Conservation (phyloP, 2,113 vertebrate species). For the Perca schrenkii region DNA sequence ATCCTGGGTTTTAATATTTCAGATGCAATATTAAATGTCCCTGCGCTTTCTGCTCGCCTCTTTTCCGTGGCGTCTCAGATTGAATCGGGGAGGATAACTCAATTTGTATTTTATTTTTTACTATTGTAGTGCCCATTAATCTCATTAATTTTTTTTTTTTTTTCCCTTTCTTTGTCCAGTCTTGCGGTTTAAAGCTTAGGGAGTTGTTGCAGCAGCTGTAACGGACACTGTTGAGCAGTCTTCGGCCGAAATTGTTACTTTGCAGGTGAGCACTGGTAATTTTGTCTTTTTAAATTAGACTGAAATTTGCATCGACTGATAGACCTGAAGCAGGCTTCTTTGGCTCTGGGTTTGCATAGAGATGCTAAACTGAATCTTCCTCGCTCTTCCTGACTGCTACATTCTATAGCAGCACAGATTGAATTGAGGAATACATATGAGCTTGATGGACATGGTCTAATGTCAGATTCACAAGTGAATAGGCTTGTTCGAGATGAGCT, state of each 20-base stretch:
- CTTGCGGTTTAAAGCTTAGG: constrained; percentile 1
- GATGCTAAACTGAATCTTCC: constrained; percentile 80
- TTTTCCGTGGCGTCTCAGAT: constrained; percentile 69
- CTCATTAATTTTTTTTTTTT: background rate
- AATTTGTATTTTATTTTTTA: too few species aligned
- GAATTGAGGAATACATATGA: constrained; percentile 72
- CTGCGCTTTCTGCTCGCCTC: constrained; percentile 81
- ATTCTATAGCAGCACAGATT: constrained; percentile 62
- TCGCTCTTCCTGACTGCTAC: constrained; percentile 69
- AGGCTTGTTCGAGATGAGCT: too few species aligned
- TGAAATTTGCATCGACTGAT: constrained; percentile 80
- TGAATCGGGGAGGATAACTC: constrained; percentile 78
- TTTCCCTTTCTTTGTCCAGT: background rate
- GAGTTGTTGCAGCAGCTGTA: background rate
- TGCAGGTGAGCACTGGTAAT: constrained; percentile 37
- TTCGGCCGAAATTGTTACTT: background rate
- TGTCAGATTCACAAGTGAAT: background rate
- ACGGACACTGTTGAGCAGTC: too few species aligned
- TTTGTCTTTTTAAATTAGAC: background rate
- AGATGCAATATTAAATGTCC: constrained; percentile 82
- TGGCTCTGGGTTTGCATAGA: constrained; percentile 83
- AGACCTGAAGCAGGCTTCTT: constrained; percentile 75
- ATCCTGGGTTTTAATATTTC: constrained; percentile 69
- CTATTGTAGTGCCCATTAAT: too few species aligned
- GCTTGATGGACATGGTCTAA: too few species aligned